Base-by-base conservation (phyloP, 2,113 vertebrate species). In the Serinus canaria region DNA sequence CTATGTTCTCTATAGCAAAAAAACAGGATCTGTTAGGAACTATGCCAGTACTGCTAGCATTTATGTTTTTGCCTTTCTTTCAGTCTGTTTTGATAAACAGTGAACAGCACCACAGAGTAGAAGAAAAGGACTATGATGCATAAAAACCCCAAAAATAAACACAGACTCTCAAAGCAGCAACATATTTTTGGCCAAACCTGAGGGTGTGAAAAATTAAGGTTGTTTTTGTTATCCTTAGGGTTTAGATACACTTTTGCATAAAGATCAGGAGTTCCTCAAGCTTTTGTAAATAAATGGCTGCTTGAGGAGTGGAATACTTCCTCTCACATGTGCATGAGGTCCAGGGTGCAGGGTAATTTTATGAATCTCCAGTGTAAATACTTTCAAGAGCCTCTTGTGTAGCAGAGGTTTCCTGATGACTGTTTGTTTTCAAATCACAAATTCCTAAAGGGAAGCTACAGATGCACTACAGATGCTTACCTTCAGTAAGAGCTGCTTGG, bases 31-130 rank as follows among this genome's bases (percentile, higher is more conserved):
- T 87, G 28, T 72, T 75, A 67, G 91, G 91, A 95, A 84, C 80
- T 81, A 37, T 37, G 95, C 80, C 89, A 92, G 74, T 59, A 72
- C 68, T 56, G 63, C 73, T 67, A 77, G 75, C 73, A 92, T 72
- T 87, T 58, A 92, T 87, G 69, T 31, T 94, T 94, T 87, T 96
- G 73, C 53, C 31, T 89, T 86, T 93, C 56, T 83, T 94, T 87
- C 73, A 90, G 49, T 31, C 68, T 75, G 68, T 92, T 96, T 94
- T 94, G 74, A 91, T 83, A 90, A 93, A 70, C 73, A 94, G 52
- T 63, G 80, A 94, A 89, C 7, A 82, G 66, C 47, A 89, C 22
- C 69, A 88, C 50, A 55, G 27, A 77, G 44, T 19, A 74, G 44
- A 87, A 91, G 49, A 87, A 90, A 94, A 89, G n/a, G 31, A 75